Conservation (phyloP, 2,888 invertebrate species). For the Dicycla oo region DNA sequence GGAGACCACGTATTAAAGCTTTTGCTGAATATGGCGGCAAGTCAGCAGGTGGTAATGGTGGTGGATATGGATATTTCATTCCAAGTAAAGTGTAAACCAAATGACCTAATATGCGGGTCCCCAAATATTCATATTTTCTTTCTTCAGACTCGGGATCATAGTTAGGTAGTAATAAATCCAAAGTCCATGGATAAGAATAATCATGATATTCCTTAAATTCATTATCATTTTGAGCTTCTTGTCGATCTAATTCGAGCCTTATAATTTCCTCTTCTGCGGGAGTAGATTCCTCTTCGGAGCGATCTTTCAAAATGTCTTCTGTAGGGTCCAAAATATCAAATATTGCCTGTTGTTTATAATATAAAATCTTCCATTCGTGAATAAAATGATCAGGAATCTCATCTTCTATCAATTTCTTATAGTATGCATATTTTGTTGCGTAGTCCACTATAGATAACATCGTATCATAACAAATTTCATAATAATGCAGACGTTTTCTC, state of each 20-base stretch:
- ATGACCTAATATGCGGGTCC: conserved; percentile 86
- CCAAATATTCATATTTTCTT: conserved; percentile 83
- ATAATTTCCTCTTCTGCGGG: conserved; percentile 84
- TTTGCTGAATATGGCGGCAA: conserved; percentile 81
- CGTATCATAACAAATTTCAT: conserved; percentile 88
- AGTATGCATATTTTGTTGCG: conserved; percentile 88
- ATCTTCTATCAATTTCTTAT: conserved; percentile 80
- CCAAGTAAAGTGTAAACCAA: conserved; percentile 88
- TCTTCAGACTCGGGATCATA: conserved; percentile 84
- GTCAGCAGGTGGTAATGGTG: conserved; percentile 76
- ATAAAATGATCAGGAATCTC: conserved; percentile 86
- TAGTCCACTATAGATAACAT: conserved; percentile 90
- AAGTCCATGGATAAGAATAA: conserved; percentile 88
- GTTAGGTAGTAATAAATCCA: conserved; percentile 84
- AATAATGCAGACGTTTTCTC: conserved; percentile 85
- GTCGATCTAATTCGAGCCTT: conserved; percentile 87
- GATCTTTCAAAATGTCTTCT: conserved; percentile 80
- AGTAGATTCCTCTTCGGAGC: conserved; percentile 71
- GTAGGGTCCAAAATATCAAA: conserved; percentile 86
- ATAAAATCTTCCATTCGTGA: conserved; percentile 90
- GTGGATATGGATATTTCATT: conserved; percentile 85
- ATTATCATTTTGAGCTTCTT: conserved; percentile 87
- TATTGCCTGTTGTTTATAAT: conserved; percentile 89
- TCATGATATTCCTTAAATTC: conserved; percentile 91
- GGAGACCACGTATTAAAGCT: conserved; percentile 84